Evolutionary conservation across 2,797 vertebrate species (phyloP).

Genomic region (Lutjanus argentimaculatus): DNA sequence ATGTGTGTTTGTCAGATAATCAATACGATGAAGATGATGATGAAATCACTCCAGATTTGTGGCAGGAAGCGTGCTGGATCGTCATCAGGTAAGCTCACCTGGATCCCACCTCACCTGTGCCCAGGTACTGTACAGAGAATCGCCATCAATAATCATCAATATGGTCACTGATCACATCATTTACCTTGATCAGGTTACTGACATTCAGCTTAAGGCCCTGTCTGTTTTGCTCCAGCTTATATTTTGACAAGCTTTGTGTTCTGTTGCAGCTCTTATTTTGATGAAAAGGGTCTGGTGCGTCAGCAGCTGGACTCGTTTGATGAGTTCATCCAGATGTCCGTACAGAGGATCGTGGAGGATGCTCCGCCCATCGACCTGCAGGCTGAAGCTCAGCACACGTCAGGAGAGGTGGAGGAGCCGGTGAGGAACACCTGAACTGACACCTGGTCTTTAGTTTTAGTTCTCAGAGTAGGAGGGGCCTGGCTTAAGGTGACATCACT

Average conservation of each 20-base stretch:
- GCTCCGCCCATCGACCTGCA: conserved; percentile 98
- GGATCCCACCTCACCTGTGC: neutral
- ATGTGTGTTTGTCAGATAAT: conserved; percentile 87
- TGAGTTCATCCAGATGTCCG: conserved; percentile 99
- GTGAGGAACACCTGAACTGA: conserved; percentile 80
- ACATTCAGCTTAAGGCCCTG: too few relatives aligned
- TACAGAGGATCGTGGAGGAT: conserved; percentile 98
- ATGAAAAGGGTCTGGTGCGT: conserved; percentile 98
- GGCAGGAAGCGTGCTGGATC: conserved; percentile 99
- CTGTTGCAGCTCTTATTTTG: conserved; percentile 93
- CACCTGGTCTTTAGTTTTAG: neutral
- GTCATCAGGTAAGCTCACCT: conserved; percentile 93
- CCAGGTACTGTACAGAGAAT: too few relatives aligned
- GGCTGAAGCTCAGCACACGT: conserved; percentile 97
- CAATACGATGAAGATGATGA: conserved; percentile 99
- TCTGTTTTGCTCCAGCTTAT: conserved; percentile 72
- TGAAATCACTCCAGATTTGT: conserved; percentile 98
- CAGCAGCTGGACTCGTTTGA: conserved; percentile 99
- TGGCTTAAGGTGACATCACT: neutral
- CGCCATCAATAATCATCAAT: too few relatives aligned
- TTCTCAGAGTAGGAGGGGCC: too few relatives aligned
- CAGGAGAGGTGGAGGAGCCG: conserved; percentile 97
- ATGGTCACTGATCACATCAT: too few relatives aligned
- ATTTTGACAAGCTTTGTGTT: neutral
- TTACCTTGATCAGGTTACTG: too few relatives aligned